Conservation (phyloP, 1,140 invertebrate genomes). For the Protaetia brevitarsis region DNA sequence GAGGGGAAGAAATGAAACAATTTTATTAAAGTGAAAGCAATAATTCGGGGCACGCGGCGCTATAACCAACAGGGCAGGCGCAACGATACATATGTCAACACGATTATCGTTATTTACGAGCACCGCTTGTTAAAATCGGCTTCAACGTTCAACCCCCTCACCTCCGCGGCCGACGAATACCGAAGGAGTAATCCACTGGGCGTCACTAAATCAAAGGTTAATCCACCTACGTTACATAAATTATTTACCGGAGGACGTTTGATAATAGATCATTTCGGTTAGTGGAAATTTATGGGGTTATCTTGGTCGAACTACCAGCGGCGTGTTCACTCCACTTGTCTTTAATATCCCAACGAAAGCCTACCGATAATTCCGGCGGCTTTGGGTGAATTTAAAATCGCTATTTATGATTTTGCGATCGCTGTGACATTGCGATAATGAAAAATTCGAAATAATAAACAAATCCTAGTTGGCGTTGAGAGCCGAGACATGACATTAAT, state of each 20-base stretch:
- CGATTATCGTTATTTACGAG: conserved; percentile 36
- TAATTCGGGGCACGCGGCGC: too few relatives aligned
- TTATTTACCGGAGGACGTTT: conserved; percentile 33
- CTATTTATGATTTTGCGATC: not conserved
- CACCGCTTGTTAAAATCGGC: conserved; percentile 35
- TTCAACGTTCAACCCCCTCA: conserved; percentile 36
- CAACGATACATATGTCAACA: conserved; percentile 29
- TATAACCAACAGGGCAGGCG: not conserved
- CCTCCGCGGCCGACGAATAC: too few relatives aligned
- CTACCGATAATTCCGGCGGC: not conserved
- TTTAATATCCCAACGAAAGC: conserved; percentile 15
- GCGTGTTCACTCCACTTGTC: too few relatives aligned
- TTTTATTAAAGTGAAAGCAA: conserved; percentile 1
- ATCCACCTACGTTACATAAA: conserved; percentile 39
- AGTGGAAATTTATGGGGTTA: conserved; percentile 27
- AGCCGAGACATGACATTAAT: too few relatives aligned
- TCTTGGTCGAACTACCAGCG: conserved; percentile 6
- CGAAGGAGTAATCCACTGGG: conserved; percentile 29
- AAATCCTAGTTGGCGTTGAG: too few relatives aligned
- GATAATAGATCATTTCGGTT: conserved; percentile 32
- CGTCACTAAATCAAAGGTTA: conserved; percentile 36
- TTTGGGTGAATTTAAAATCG: conserved; percentile 1
- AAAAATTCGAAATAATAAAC: not conserved
- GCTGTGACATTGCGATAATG: not conserved
- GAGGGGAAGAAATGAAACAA: not conserved